Percentiles rank a stretch among this genome's conserved stretches.
Evolutionary conservation across 2,888 invertebrate genomes (phyloP).

Genomic region (Plebejus argus): DNA sequence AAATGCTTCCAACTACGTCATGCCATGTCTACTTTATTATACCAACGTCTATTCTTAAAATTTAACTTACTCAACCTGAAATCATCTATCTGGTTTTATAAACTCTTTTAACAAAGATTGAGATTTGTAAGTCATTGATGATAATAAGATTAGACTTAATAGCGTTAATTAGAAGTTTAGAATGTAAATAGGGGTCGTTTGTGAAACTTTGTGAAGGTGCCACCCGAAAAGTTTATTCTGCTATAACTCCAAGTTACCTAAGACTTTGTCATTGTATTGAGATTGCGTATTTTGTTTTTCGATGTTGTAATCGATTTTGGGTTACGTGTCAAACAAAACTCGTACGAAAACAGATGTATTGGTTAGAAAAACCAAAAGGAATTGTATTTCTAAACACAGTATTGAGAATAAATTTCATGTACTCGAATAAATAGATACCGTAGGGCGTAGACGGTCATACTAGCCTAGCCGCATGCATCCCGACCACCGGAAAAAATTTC

Average conservation of each 20-base stretch:
- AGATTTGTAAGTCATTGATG: slow-evolving; percentile 31
- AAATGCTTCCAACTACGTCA: too few species aligned
- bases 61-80: background rate
- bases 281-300: background rate
- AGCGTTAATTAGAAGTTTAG: slow-evolving; percentile 26
- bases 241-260: background rate
- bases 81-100: background rate
- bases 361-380: too few species aligned
- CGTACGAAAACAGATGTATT: too few species aligned
- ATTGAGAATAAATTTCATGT: too few species aligned
- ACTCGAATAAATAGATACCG: too few species aligned
- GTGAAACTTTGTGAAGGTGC: background rate
- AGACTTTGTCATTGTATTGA: slow-evolving; percentile 9
- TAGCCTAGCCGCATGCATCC: too few species aligned
- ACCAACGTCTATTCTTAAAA: background rate
- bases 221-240: slow-evolving; percentile 22
- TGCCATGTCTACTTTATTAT: too few species aligned
- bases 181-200: slow-evolving; percentile 25
- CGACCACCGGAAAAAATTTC: too few species aligned
- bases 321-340: too few species aligned
- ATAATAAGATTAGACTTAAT: slow-evolving; percentile 25
- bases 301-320: too few species aligned
- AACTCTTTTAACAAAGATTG: background rate
- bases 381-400: too few species aligned
- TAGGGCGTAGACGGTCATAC: too few species aligned